Evolutionary conservation across 2,113 vertebrate species (phyloP).

Genomic region (Ophiodon elongatus): DNA sequence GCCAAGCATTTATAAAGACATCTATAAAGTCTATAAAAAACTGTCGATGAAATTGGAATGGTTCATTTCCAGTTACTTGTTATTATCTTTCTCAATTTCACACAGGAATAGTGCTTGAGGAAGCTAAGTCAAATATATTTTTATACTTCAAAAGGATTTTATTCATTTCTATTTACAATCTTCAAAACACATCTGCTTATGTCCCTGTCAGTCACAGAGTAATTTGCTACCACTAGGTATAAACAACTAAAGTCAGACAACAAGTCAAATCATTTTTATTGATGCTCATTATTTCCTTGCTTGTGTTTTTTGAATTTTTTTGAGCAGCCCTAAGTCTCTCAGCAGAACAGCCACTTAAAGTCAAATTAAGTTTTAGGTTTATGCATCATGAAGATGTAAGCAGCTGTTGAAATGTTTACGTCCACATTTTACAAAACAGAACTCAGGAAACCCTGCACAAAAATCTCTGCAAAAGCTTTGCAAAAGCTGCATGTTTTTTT

Average conservation of each 20-base stretch:
- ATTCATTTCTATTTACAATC: constrained; percentile 12
- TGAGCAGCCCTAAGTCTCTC: neutral
- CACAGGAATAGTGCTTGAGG: neutral
- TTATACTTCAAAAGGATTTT: constrained; percentile 1
- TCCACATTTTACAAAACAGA: neutral
- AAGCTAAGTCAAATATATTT: constrained; percentile 22
- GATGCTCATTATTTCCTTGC: constrained; percentile 17
- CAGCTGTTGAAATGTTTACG: neutral
- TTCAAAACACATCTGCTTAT: neutral
- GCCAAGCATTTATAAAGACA: constrained; percentile 12
- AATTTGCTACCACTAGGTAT: neutral
- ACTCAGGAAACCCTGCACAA: neutral
- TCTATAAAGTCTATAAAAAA: too few species aligned
- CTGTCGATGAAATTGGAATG: constrained; percentile 24
- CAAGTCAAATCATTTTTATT: neutral
- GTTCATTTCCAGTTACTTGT: constrained; percentile 32
- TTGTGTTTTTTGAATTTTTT: constrained; percentile 6
- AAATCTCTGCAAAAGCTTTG: neutral
- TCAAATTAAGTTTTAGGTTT: constrained; percentile 4
- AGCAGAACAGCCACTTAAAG: neutral
- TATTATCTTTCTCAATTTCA: constrained; percentile 15
- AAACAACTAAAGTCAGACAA: constrained; percentile 28
- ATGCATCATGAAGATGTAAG: constrained; percentile 11
- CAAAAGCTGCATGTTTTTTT: neutral
- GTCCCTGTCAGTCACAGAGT: neutral